These are phyloP conservation scores for Rhinichthys osculus DNA, from an alignment of 2,797 vertebrate species.

Conservation along the genomic window DNA sequence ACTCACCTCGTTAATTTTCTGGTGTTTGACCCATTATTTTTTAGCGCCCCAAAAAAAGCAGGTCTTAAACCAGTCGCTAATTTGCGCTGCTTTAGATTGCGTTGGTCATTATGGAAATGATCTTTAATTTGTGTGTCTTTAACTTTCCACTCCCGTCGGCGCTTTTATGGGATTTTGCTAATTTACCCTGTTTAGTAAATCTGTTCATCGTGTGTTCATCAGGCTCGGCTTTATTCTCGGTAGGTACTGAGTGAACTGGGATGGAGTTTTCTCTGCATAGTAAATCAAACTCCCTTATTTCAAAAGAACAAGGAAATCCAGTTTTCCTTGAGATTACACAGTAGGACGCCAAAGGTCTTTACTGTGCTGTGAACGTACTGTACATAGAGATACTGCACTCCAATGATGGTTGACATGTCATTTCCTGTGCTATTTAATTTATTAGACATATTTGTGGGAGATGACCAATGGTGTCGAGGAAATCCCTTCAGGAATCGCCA, in stretches of 20 bases:
- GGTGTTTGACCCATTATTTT: no score
- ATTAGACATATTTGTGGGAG: conserved; percentile 97
- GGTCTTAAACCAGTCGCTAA: no score
- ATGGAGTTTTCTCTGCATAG: background rate
- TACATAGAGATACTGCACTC: background rate
- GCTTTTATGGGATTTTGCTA: no score
- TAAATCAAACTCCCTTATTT: background rate
- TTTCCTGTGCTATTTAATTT: background rate
- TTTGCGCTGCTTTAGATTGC: no score
- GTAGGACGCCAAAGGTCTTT: background rate
- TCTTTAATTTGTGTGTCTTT: no score
- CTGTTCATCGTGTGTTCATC: background rate
- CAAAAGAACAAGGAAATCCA: background rate
- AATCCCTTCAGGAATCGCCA: conserved; percentile 90
- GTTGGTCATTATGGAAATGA: no score
- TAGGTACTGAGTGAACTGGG: no score
- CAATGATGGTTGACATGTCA: background rate
- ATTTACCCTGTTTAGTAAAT: no score
- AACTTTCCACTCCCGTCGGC: no score
- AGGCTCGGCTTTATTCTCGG: background rate
- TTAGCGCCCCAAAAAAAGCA: no score
- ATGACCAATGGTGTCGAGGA: conserved; percentile 97
- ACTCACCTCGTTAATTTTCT: no score
- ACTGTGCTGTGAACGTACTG: background rate
- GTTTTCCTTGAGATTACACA: background rate